Conservation (phyloP, 2,888 invertebrate species). For the Lasioglossum oenotherae region DNA sequence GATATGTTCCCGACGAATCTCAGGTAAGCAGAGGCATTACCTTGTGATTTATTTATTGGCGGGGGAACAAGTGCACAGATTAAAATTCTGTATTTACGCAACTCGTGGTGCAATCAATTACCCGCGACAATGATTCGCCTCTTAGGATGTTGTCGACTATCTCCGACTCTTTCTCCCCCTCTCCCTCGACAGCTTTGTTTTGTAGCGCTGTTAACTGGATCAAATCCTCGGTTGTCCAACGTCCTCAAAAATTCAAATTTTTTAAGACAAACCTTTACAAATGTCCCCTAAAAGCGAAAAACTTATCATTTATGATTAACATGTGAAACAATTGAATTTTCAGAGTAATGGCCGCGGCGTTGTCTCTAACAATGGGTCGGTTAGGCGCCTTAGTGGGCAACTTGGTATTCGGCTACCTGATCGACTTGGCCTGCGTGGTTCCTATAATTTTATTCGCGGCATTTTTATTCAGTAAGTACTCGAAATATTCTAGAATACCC, state of each 20-base stretch:
- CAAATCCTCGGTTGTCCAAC: neutral
- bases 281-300: neutral
- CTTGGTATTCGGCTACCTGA: conserved; percentile 91
- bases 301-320: neutral
- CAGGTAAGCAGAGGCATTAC: conserved; percentile 85
- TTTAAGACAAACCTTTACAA: neutral
- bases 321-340: conserved; percentile 55
- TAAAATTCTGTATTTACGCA: neutral
- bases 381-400: conserved; percentile 91
- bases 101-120: conserved; percentile 1
- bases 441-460: conserved; percentile 90
- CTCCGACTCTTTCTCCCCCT: neutral
- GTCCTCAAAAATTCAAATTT: neutral
- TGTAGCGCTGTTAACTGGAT: neutral
- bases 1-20: conserved; percentile 93
- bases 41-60: conserved; percentile 47
- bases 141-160: neutral
- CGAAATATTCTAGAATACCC: no score
- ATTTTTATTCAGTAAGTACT: conserved; percentile 89
- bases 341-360: conserved; percentile 93
- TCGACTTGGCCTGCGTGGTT: conserved; percentile 91
- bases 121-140: neutral
- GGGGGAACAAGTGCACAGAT: neutral
- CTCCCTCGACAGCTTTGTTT: neutral
- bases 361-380: conserved; percentile 92